phyloP scores from a whole-genome alignment of 2,113 vertebrate genomes.

The Charina bottae region DNA sequence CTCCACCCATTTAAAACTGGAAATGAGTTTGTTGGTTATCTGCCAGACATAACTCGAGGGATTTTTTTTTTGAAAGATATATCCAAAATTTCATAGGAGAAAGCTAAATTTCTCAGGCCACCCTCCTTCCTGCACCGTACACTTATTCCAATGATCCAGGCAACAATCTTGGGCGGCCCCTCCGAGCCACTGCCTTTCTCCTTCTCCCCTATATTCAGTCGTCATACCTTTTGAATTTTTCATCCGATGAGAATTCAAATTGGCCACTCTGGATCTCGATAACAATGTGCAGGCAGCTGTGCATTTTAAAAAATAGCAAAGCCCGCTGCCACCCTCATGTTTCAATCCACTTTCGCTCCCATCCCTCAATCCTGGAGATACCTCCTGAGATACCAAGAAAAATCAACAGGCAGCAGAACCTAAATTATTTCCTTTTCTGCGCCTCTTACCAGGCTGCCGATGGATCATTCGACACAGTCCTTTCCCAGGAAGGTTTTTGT shows the following conservation, averaged over 20 bases:
- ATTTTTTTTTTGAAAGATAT: not conserved
- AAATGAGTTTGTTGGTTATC: not conserved
- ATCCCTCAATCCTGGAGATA: not conserved
- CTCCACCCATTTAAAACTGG: not conserved
- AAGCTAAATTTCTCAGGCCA: not conserved
- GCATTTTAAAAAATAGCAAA: not conserved
- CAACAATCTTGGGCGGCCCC: not conserved
- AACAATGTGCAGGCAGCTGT: not conserved
- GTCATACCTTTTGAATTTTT: not conserved
- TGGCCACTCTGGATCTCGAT: not conserved
- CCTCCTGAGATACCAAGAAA: not conserved
- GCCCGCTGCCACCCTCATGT: not conserved
- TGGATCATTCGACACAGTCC: conserved; percentile 78
- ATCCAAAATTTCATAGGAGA: not conserved
- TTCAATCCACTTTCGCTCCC: not conserved
- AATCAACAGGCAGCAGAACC: not conserved
- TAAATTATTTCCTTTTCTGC: not conserved
- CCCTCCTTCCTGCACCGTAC: too few species aligned
- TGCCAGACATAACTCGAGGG: not conserved
- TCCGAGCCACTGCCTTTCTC: not conserved
- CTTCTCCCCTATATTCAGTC: not conserved
- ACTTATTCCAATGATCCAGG: not conserved
- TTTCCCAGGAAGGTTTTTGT: conserved; percentile 70
- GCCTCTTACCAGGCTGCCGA: conserved; percentile 73
- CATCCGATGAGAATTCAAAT: not conserved